phyloP scores from a whole-genome alignment of 2,113 vertebrate genomes.

The Synodontis membranacea region DNA sequence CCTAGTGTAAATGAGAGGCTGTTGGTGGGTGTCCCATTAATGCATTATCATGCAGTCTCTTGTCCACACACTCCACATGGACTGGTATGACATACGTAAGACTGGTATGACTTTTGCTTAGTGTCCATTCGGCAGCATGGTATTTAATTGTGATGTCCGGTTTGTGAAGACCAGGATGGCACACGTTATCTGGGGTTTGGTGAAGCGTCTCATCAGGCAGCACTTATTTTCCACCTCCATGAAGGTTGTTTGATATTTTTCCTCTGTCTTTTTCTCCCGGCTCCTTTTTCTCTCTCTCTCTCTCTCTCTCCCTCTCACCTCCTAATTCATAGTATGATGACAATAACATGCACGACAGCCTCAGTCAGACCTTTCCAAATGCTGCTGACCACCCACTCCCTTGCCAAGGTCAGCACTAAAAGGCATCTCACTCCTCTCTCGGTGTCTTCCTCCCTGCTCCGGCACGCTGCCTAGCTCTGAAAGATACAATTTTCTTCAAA shows the following conservation, averaged over 20 bases:
- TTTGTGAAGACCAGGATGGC: conserved; percentile 14
- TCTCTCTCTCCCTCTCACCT: conserved; percentile 27
- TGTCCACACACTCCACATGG: conserved; percentile 12
- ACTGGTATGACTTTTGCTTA: neutral
- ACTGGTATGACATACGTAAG: neutral
- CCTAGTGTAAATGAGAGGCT: conserved; percentile 47
- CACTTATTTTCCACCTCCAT: conserved; percentile 41
- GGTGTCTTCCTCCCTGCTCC: conserved; percentile 56
- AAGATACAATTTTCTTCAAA: conserved; percentile 75
- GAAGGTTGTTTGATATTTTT: conserved; percentile 60
- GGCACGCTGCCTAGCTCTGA: conserved; percentile 55
- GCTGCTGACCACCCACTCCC: conserved; percentile 54
- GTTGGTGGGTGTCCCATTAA: conserved; percentile 42
- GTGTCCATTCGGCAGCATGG: neutral
- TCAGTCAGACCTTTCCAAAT: conserved; percentile 58
- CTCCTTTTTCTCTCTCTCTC: too few species aligned
- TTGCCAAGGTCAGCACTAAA: conserved; percentile 68
- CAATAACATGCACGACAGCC: conserved; percentile 59
- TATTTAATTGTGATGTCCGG: neutral
- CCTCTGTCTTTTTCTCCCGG: conserved; percentile 2
- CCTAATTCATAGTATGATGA: conserved; percentile 61
- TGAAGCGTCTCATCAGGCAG: conserved; percentile 38
- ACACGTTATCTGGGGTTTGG: neutral
- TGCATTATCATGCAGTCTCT: conserved; percentile 35
- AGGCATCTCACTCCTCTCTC: conserved; percentile 59